Base-by-base conservation (phyloP, 2,888 invertebrate genomes). In the Ryuthela nishihirai region DNA sequence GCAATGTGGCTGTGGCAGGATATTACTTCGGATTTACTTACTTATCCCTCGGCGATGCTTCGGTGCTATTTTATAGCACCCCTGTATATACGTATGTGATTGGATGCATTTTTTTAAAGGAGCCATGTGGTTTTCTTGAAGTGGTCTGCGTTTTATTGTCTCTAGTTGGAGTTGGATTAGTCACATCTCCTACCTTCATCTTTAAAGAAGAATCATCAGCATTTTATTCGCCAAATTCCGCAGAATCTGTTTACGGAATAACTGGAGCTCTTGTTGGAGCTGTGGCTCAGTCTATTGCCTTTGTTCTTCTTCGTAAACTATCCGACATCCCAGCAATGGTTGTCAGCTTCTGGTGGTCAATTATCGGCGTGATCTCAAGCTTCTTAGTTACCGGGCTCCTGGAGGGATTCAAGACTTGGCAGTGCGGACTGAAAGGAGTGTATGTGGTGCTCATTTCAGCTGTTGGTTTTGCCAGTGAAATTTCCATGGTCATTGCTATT, bases 11-110 rank as follows among this genome's bases (percentile, higher is more conserved):
- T 1, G 60, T 60, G 10, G 43, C 34, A 18, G 49, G 60, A 1
- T 60, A 60, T 24, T 60, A 60, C 32, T 50, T 39, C 21, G 60
- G 60, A 5, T 60, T 60, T 25, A 45, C 48, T 10, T 43, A 54
- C 36, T 23, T 60, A 6, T 54, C 60, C 0, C 45, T 60, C 10
- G 54, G 49, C 4, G 54, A 54, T 20, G 60, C 60, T 4, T 60
- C 60, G 10, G 17, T 60, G 4, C 32, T 60, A 20, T 60, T 60
- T 23, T 60, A 54, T 32, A 54, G 54, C 7, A 45, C 49, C 9
- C 60, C 60, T 2, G 21, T 60, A 3, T 60, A 54, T 20, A 54
- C 60, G 3, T 44, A 48, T 2, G 36, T 60, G 20, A 44, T 60
- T 7, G 60, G 60, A 15, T 48, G 25, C 3, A 6, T 54, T 7